A percentile compares a stretch with the other conserved stretches of the same genome.
phyloP scores from a whole-genome alignment of 2,113 vertebrate genomes.

The Laticauda laticaudata region DNA sequence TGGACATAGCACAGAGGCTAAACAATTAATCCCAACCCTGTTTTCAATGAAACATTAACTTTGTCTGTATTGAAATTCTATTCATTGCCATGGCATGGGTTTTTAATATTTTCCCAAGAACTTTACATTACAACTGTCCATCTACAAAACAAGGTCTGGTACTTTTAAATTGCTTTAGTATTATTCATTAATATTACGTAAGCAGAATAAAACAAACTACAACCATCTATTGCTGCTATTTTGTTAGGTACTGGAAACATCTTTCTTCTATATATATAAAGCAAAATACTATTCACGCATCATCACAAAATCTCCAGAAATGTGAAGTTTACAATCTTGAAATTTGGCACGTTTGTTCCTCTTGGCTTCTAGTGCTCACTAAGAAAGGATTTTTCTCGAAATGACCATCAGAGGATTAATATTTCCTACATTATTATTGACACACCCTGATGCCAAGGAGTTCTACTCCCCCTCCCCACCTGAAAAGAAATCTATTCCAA shows the following conservation, averaged over 20 bases:
- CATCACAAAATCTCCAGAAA: too few species aligned
- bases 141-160: background rate
- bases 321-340: too few species aligned
- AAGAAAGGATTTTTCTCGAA: too few species aligned
- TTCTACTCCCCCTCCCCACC: too few species aligned
- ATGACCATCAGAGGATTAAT: too few species aligned
- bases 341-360: too few species aligned
- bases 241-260: background rate
- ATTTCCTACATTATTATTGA: too few species aligned
- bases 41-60: background rate
- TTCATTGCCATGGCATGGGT: background rate
- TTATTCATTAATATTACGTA: background rate
- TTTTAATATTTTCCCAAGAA: background rate
- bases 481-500: too few species aligned
- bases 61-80: background rate
- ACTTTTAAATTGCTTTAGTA: background rate
- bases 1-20: background rate
- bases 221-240: background rate
- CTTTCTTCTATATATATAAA: too few species aligned
- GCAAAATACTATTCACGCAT: too few species aligned
- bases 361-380: too few species aligned
- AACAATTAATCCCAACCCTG: background rate
- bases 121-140: background rate
- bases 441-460: too few species aligned
- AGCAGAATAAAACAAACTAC: background rate